phyloP scores from a whole-genome alignment of 2,797 vertebrate species.

The Rhinoraja longicauda region DNA sequence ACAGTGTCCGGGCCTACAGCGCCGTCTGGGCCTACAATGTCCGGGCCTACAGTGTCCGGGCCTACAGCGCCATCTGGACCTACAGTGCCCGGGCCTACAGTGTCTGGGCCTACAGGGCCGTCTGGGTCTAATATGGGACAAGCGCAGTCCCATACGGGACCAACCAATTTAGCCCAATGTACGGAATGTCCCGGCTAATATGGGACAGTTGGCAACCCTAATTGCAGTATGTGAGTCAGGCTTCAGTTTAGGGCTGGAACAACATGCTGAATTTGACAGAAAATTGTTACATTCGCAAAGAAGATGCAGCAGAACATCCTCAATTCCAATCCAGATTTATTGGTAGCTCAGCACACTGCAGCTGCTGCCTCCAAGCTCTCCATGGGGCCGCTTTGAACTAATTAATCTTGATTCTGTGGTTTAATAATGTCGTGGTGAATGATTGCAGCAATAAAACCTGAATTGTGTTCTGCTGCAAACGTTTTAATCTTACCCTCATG shows the following conservation, averaged over 20 bases:
- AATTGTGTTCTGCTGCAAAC: background rate
- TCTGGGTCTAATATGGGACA: too few species aligned
- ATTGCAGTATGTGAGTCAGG: background rate
- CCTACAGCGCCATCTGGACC: too few species aligned
- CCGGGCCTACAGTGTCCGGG: too few species aligned
- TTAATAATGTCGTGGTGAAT: background rate
- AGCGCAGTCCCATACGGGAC: too few species aligned
- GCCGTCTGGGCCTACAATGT: too few species aligned
- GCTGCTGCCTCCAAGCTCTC: conserved; percentile 16
- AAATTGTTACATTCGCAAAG: background rate
- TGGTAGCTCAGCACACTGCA: conserved; percentile 4
- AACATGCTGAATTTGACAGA: background rate
- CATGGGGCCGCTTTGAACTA: background rate
- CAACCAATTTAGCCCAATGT: too few species aligned
- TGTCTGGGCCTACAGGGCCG: too few species aligned
- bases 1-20: too few species aligned
- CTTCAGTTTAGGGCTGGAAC: background rate
- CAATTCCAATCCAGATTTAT: background rate
- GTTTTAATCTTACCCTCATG: background rate
- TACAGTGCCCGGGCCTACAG: too few species aligned
- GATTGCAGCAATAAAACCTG: background rate
- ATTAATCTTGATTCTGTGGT: conserved; percentile 8
- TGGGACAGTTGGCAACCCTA: too few species aligned
- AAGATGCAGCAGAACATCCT: background rate
- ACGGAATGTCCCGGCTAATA: too few species aligned